These are phyloP conservation scores for Glyphotaelius pellucidus DNA, from an alignment of 2,888 invertebrate species.

Conservation along the genomic window DNA sequence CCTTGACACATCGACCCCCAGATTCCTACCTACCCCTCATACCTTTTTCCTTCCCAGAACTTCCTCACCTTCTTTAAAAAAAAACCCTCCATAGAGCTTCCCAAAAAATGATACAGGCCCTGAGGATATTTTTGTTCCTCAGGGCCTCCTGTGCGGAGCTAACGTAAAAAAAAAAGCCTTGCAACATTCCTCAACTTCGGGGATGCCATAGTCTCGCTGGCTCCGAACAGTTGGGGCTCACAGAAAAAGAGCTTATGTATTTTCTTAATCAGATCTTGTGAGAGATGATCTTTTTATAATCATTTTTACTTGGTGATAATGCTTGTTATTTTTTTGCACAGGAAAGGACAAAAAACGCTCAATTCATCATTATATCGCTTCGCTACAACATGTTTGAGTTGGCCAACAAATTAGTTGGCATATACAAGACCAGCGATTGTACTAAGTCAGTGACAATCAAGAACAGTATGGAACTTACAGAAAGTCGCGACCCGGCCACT, in stretches of 20 bases:
- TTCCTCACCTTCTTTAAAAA: too few species aligned
- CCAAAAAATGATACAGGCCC: too few species aligned
- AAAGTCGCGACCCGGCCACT: conserved; percentile 33
- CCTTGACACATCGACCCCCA: too few species aligned
- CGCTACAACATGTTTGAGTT: conserved; percentile 99
- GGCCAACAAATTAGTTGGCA: conserved; percentile 94
- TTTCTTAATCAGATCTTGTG: neutral
- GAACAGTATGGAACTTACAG: conserved; percentile 70
- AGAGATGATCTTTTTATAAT: neutral
- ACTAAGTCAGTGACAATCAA: conserved; percentile 87
- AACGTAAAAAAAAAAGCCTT: too few species aligned
- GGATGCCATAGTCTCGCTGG: neutral
- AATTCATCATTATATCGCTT: conserved; percentile 98
- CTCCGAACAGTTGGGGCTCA: too few species aligned
- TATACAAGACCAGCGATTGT: conserved; percentile 95
- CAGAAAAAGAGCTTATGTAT: too few species aligned
- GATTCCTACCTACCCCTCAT: too few species aligned
- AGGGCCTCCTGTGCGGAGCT: too few species aligned
- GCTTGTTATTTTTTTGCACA: conserved; percentile 70
- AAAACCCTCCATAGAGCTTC: too few species aligned
- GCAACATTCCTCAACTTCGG: neutral
- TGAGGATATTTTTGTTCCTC: neutral
- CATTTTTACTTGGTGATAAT: neutral
- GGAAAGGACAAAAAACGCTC: conserved; percentile 97
- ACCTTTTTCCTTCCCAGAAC: too few species aligned